These are phyloP conservation scores for Eptatretus atami DNA, from an alignment of 2,797 vertebrate genomes.

Conservation along the genomic window DNA sequence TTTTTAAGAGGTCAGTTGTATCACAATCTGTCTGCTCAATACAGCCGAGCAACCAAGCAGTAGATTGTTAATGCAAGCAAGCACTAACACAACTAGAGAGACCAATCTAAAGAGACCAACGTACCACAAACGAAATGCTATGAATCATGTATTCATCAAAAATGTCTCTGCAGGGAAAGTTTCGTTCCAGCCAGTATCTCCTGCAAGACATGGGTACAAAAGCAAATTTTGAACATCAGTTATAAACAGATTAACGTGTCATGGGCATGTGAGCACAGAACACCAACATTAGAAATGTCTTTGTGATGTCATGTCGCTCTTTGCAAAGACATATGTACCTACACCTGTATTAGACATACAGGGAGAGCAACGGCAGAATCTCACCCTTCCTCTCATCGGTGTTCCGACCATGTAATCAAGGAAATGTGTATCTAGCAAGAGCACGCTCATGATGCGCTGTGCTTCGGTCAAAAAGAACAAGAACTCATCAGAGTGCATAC, in stretches of 20 bases:
- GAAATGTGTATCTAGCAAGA: slow-evolving; percentile 62
- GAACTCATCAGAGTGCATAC: slow-evolving; percentile 80
- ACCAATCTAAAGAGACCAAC: slow-evolving; percentile 96
- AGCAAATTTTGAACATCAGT: no score
- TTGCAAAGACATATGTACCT: no score
- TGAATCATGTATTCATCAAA: slow-evolving; percentile 93
- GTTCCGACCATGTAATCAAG: slow-evolving; percentile 62
- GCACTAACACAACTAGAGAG: slow-evolving; percentile 36
- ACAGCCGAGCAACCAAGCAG: no score
- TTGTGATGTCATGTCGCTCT: no score
- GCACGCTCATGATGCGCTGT: slow-evolving; percentile 78
- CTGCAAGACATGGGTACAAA: slow-evolving; percentile 12
- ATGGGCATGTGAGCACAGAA: no score
- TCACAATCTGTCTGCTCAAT: no score
- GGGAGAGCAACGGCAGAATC: slow-evolving; percentile 11
- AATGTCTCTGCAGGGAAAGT: slow-evolving; percentile 52
- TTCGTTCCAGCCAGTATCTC: slow-evolving; percentile 46
- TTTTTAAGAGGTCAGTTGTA: no score
- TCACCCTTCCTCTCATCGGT: slow-evolving; percentile 70
- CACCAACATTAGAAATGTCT: no score
- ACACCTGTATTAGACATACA: no score
- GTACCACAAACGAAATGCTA: no score
- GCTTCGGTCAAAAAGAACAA: slow-evolving; percentile 81
- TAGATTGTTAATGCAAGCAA: no score
- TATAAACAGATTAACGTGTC: no score